Percentiles rank a stretch among this genome's conserved stretches.
Evolutionary conservation across 2,888 invertebrate species (phyloP).

Genomic region (Xylocampa areola): DNA sequence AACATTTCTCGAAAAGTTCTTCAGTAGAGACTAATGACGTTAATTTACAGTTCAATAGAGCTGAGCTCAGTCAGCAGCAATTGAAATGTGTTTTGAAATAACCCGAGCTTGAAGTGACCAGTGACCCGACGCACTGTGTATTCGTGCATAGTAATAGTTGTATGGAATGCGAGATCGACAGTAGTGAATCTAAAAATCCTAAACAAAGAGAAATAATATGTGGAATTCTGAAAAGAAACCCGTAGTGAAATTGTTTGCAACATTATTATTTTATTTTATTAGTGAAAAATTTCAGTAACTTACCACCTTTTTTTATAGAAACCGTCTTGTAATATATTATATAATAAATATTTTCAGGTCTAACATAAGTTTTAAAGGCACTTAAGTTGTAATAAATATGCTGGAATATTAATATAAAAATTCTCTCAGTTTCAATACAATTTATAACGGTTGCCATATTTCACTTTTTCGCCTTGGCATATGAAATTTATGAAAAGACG

Average conservation of each 20-base stretch:
- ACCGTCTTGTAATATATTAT: neutral
- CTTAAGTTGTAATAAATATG: constrained; percentile 25
- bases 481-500: constrained; percentile 56
- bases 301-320: neutral
- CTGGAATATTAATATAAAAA: constrained; percentile 27
- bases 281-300: neutral
- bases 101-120: constrained; percentile 26
- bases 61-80: constrained; percentile 24
- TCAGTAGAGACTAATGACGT: constrained; percentile 32
- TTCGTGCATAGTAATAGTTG: constrained; percentile 20
- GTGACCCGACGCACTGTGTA: constrained; percentile 23
- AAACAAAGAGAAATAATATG: constrained; percentile 9
- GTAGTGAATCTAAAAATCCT: constrained; percentile 13
- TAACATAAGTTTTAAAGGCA: constrained; percentile 4
- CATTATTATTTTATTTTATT: constrained; percentile 1
- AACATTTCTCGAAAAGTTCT: constrained; percentile 21
- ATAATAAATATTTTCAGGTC: neutral
- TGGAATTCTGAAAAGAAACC: neutral
- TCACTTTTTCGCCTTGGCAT: constrained; percentile 39
- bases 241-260: neutral
- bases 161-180: constrained; percentile 9
- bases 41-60: constrained; percentile 43
- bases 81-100: constrained; percentile 47
- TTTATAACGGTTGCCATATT: constrained; percentile 46
- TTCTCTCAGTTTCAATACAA: constrained; percentile 41